These are phyloP conservation scores for Tachina lurida DNA, from an alignment of 2,888 invertebrate genomes.

Conservation along the genomic window DNA sequence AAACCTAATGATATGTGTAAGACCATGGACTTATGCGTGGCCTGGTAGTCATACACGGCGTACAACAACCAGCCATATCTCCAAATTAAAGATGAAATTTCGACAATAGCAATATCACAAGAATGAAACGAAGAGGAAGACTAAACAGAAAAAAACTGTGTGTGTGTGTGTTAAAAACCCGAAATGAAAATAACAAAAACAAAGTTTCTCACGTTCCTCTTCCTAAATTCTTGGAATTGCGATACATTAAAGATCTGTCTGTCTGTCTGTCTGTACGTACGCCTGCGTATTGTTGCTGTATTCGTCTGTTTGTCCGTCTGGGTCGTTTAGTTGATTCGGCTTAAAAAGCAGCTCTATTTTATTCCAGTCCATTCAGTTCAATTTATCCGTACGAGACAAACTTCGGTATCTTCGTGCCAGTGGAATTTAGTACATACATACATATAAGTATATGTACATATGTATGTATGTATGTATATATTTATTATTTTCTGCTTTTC, in stretches of 20 bases:
- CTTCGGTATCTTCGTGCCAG: constrained; percentile 44
- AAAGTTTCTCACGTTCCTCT: constrained; percentile 82
- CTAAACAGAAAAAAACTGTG: constrained; percentile 2
- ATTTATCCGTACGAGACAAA: constrained; percentile 50
- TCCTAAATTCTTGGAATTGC: constrained; percentile 82
- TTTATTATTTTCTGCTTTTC: constrained; percentile 37
- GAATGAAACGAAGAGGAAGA: constrained; percentile 40
- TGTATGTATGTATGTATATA: not conserved
- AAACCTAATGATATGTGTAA: not conserved
- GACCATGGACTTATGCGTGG: constrained; percentile 19
- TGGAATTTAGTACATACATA: not conserved
- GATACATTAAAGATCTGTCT: constrained; percentile 82
- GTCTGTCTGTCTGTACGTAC: constrained; percentile 70
- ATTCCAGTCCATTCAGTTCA: constrained; percentile 64
- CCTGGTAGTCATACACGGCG: constrained; percentile 28
- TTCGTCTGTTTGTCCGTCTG: constrained; percentile 48
- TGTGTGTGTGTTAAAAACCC: constrained; percentile 71
- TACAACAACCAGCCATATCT: constrained; percentile 63
- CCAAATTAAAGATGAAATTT: constrained; percentile 69
- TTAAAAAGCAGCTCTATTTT: constrained; percentile 63
- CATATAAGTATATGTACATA: not conserved
- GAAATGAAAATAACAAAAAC: constrained; percentile 81
- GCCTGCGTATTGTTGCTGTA: constrained; percentile 30
- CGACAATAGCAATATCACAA: constrained; percentile 52
- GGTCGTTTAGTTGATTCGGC: constrained; percentile 56